Evolutionary conservation across 1,140 invertebrate species (phyloP).

Genomic region (Pseudachorutes palmiensis): DNA sequence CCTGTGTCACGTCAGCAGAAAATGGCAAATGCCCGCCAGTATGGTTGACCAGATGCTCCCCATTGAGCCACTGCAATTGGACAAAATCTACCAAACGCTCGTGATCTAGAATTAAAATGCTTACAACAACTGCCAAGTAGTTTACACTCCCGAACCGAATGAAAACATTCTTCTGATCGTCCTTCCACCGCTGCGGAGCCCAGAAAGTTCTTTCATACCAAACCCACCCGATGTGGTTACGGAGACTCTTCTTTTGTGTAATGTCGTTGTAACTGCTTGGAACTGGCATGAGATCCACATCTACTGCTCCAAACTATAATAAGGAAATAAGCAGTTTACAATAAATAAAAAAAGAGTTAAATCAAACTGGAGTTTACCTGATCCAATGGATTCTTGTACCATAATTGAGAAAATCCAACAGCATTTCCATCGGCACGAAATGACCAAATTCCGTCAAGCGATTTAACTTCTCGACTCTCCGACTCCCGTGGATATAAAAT

Average conservation of each 20-base stretch:
- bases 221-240: conserved; percentile 88
- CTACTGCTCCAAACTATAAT: too few relatives aligned
- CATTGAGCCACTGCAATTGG: conserved; percentile 69
- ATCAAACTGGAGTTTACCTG: conserved; percentile 38
- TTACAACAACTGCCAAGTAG: conserved; percentile 80
- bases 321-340: too few relatives aligned
- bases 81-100: too few relatives aligned
- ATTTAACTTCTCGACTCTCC: conserved; percentile 43
- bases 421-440: conserved; percentile 44
- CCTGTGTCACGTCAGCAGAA: conserved; percentile 21
- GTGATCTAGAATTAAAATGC: too few relatives aligned
- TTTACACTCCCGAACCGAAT: conserved; percentile 80
- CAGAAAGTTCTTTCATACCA: conserved; percentile 82
- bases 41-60: conserved; percentile 64
- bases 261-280: conserved; percentile 95
- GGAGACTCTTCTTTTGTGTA: conserved; percentile 64
- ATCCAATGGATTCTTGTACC: conserved; percentile 43
- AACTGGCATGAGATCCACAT: conserved; percentile 77
- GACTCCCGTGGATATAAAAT: conserved; percentile 28
- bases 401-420: too few relatives aligned
- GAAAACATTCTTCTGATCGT: conserved; percentile 57
- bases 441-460: conserved; percentile 50
- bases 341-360: too few relatives aligned
- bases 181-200: conserved; percentile 63
- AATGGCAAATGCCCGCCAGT: conserved; percentile 80